Evolutionary conservation across 1,140 invertebrate genomes (phyloP), one percentile per base, ranked within the genome.

Genomic region (Bombus difficillimus): DNA sequence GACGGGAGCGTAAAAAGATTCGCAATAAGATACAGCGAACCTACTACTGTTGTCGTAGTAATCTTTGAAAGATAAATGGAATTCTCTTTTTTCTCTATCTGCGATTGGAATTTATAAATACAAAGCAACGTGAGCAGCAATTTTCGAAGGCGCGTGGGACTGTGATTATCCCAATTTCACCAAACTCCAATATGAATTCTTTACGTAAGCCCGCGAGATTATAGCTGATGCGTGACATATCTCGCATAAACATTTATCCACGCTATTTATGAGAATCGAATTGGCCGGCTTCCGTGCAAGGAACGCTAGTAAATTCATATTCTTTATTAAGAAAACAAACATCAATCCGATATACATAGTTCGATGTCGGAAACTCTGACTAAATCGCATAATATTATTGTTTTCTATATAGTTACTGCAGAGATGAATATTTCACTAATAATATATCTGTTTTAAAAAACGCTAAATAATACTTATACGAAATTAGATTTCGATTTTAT

Each of bases 131-230:
- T 32, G 25, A 75, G 22, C 68, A 12, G 69, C 37, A 71, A 88
- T 53, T 53, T 22, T 83, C 62, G 53, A 79, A 32, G 13, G 18
- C 15, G 8, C 34, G 10, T 22, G 41, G n/a, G n/a, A 34, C 6
- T 22, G 53, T 37, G 75, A 83, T 41, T 86, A 66, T 83, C 43
- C 37, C 74, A 64, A 81, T 81, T 81, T 64, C 57, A 81, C 81
- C 64, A 72, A 88, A 72, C 28, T 43, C 47, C 43, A 79, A 85
- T 87, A 87, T 82, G 43, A 88, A 90, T 88, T 90, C 78, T 66
- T 3, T 28, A 47, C 59, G 43, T 53, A 57, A 62, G 83, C 25
- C 13, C 34, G 41, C n/a, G 34, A 39, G 86, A 86, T 88, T 86
- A 90, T 90, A 81, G 81, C n/a, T 8, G 28, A 15, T 28, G 62